Conservation (phyloP, 2,797 vertebrate genomes). For the Sebastes iracundus region DNA sequence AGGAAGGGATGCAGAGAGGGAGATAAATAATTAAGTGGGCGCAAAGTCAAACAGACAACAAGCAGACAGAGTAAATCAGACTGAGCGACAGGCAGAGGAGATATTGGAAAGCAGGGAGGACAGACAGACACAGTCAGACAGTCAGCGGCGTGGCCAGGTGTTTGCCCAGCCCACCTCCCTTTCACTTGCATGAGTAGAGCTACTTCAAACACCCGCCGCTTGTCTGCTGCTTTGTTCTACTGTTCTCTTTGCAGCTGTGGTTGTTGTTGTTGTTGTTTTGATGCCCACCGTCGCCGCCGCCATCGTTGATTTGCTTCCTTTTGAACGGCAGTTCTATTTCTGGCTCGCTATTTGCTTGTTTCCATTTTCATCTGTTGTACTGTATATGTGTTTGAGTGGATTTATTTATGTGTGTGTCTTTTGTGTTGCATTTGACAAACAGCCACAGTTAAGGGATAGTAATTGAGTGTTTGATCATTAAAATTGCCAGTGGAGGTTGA, state of each 20-base stretch:
- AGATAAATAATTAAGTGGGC: slow-evolving; percentile 48
- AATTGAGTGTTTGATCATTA: slow-evolving; percentile 56
- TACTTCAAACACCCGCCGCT: slow-evolving; percentile 67
- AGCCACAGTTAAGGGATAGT: slow-evolving; percentile 20
- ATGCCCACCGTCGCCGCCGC: slow-evolving; percentile 39
- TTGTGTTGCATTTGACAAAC: slow-evolving; percentile 41
- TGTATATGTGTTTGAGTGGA: neutral
- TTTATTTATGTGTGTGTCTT: slow-evolving; percentile 9
- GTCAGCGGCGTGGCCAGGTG: slow-evolving; percentile 56
- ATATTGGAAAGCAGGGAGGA: slow-evolving; percentile 6
- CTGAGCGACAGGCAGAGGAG: slow-evolving; percentile 36
- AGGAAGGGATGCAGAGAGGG: slow-evolving; percentile 27
- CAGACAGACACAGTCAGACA: slow-evolving; percentile 27
- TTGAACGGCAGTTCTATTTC: slow-evolving; percentile 51
- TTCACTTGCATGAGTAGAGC: slow-evolving; percentile 69
- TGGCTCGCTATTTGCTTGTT: slow-evolving; percentile 51
- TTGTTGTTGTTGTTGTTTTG: slow-evolving; percentile 59
- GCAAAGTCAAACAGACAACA: slow-evolving; percentile 50
- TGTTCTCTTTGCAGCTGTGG: slow-evolving; percentile 65
- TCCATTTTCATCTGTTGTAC: slow-evolving; percentile 54
- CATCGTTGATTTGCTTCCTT: slow-evolving; percentile 59
- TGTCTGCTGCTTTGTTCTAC: slow-evolving; percentile 65
- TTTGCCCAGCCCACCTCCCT: slow-evolving; percentile 44
- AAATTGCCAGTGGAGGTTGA: slow-evolving; percentile 12
- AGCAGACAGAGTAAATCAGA: slow-evolving; percentile 36